These are phyloP conservation scores for Gorsachius magnificus DNA, from an alignment of 2,797 vertebrate species.

Conservation along the genomic window DNA sequence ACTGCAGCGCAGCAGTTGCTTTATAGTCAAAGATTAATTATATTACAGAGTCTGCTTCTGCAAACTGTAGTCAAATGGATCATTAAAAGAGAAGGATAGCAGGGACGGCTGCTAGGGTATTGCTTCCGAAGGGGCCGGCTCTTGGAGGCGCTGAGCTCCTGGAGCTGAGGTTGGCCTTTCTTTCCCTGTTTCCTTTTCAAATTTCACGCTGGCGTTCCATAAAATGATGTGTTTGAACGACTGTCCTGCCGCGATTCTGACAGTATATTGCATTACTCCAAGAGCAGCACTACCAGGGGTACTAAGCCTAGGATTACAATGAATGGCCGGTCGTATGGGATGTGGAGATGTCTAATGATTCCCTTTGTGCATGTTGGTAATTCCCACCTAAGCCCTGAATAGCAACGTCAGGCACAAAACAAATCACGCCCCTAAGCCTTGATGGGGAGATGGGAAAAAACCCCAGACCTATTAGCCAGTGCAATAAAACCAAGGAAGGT, in stretches of 20 bases:
- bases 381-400: not conserved
- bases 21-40: conserved; percentile 16
- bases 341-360: not conserved
- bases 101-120: not conserved
- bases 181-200: not conserved
- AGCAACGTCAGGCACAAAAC: fast-evolving
- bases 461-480: not conserved
- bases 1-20: not conserved
- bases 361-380: not conserved
- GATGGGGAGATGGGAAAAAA: not conserved
- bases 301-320: fast-evolving
- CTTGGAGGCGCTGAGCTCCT: conserved; percentile 14
- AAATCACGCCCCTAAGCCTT: not conserved
- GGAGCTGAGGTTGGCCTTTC: not conserved
- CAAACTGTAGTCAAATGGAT: not conserved
- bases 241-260: not conserved
- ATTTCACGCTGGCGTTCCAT: not conserved
- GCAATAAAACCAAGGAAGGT: not conserved
- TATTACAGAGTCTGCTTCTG: not conserved
- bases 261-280: not conserved
- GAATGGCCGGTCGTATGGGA: not conserved
- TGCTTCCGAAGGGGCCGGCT: not conserved
- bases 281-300: not conserved
- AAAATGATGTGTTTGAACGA: not conserved
- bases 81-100: not conserved